These are phyloP conservation scores for Heterohyrax brucei DNA, from an alignment of 2,797 vertebrate genomes.

Conservation along the genomic window DNA sequence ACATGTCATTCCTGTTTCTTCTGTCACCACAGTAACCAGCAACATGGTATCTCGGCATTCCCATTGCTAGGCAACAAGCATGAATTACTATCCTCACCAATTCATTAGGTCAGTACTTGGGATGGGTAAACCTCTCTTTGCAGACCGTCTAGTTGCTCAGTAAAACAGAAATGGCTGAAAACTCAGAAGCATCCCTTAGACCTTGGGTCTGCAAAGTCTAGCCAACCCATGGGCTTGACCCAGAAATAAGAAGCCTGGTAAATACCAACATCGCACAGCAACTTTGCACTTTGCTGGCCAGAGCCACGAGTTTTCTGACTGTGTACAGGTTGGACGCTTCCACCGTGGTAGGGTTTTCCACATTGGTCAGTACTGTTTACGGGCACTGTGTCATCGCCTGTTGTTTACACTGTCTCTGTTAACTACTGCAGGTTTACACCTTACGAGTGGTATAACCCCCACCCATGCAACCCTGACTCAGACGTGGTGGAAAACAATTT, in stretches of 20 bases:
- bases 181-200: background rate
- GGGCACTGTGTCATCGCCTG: slow-evolving; percentile 64
- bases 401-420: slow-evolving; percentile 90
- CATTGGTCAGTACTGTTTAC: slow-evolving; percentile 76
- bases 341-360: slow-evolving; percentile 72
- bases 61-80: accelerated
- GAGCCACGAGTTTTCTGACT: slow-evolving; percentile 53
- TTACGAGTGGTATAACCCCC: slow-evolving; percentile 99
- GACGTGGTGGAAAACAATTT: slow-evolving; percentile 99
- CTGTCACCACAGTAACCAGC: background rate
- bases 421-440: slow-evolving; percentile 96
- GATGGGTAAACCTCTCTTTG: slow-evolving; percentile 36
- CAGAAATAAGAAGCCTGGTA: background rate
- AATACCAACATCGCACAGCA: background rate
- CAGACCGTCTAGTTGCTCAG: accelerated
- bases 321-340: slow-evolving; percentile 32
- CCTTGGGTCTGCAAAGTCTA: background rate
- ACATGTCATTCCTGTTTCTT: background rate
- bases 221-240: background rate
- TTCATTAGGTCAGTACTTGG: background rate
- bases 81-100: accelerated
- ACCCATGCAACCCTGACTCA: slow-evolving; percentile 98
- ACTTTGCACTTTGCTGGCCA: background rate
- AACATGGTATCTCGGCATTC: accelerated
- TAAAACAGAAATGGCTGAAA: slow-evolving; percentile 1